Base-by-base conservation (phyloP, 2,113 vertebrate species). In the Hippotragus niger region DNA sequence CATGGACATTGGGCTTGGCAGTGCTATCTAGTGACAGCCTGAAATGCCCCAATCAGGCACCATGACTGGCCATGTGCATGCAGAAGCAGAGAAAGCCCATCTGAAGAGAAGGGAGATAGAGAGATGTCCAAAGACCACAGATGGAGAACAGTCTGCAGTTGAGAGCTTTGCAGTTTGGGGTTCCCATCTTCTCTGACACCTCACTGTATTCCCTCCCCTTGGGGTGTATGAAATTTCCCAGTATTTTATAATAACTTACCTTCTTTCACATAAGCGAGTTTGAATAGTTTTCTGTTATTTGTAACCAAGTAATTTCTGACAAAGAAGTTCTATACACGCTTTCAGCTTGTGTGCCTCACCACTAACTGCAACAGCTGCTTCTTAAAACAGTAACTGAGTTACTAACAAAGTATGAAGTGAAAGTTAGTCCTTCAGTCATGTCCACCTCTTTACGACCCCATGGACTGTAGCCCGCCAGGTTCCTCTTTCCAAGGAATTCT, bases 201-300 rank as follows among this genome's bases (percentile, higher is more conserved):
- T 83, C 50, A 36, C 52, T 62, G 10, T 8, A 45, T 40, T 74
- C 85, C 19, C 45, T 94, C 57, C n/a, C 82, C 53, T 60, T 53
- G 40, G n/a, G 62, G 43, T 74, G 60, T 84, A 55, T 4, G 13
- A 88, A 33, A 82, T 58, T 58, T 93, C 47, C 27, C 25, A 40
- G 50, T 27, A 50, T 93, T 93, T 94, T 76, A 33, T 50, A 93
- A 50, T 43, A 82, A 93, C 11, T 82, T 84, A 6, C 23, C 52
- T 88, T 91, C 13, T 62, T 52, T 33, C 14, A 7, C 8, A 57
- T 29, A 67, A 36, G 43, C 36, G 60, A 50, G 29, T 89, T 91
- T 47, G n/a, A 95, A 36, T 86, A 62, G 90, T 76, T 71, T 96
- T 86, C 55, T 96, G 71, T 90, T 95, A 74, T 62, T 45, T 84